Conservation (phyloP, 1,140 invertebrate genomes). For the Physella acuta region DNA sequence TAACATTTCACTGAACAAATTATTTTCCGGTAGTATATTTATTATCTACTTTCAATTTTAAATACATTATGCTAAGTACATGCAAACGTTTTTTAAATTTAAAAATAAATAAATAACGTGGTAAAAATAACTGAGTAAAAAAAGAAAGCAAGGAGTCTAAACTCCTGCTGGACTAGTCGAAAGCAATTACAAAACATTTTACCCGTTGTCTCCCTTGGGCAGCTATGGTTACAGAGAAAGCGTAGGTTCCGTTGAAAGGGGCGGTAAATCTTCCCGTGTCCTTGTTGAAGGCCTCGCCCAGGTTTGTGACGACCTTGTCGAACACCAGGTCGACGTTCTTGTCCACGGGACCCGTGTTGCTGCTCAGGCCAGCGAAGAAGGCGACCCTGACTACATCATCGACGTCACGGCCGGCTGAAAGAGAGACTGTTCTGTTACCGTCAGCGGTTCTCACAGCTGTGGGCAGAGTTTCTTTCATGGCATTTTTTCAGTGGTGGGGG, state of each 20-base stretch:
- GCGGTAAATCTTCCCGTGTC: conserved; percentile 51
- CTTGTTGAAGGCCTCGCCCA: conserved; percentile 45
- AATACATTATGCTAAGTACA: background rate
- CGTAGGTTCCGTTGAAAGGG: conserved; percentile 53
- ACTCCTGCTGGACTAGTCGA: too few species aligned
- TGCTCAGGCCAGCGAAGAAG: conserved; percentile 52
- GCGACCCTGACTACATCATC: conserved; percentile 36
- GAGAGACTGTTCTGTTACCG: too few species aligned
- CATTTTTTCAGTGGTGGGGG: too few species aligned
- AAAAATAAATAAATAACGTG: background rate
- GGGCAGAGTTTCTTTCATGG: too few species aligned
- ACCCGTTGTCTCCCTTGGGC: conserved; percentile 56
- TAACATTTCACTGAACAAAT: too few species aligned
- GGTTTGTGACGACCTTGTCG: conserved; percentile 55
- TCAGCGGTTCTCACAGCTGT: too few species aligned
- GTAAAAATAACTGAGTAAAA: background rate
- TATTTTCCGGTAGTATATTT: too few species aligned
- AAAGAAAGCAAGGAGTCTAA: conserved; percentile 1
- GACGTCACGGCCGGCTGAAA: conserved; percentile 41
- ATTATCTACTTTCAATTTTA: background rate
- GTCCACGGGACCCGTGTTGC: conserved; percentile 46
- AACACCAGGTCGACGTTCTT: conserved; percentile 47
- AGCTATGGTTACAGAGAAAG: conserved; percentile 55
- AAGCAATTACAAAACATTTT: conserved; percentile 6
- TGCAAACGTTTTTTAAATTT: too few species aligned